These are phyloP conservation scores for Typhlichthys eigenmanni DNA, from an alignment of 2,797 vertebrate genomes.

Conservation along the genomic window DNA sequence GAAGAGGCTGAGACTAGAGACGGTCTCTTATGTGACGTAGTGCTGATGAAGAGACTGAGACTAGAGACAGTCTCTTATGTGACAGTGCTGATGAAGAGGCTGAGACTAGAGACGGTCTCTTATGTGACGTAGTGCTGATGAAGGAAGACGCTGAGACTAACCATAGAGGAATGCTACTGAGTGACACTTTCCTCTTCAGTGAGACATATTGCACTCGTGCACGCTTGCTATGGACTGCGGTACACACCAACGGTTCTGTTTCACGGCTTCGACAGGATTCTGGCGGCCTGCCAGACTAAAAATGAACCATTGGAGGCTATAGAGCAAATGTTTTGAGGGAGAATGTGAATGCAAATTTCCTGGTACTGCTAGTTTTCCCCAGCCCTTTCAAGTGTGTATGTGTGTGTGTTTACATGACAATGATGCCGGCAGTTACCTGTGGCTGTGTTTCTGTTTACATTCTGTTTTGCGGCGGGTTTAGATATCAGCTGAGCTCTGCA, in stretches of 20 bases:
- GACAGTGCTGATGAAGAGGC: too few species aligned
- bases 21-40: too few species aligned
- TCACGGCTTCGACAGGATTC: slow-evolving; percentile 39
- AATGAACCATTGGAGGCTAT: slow-evolving; percentile 37
- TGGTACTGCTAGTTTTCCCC: slow-evolving; percentile 43
- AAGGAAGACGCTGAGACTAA: too few species aligned
- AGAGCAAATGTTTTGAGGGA: slow-evolving; percentile 46
- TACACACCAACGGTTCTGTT: slow-evolving; percentile 45
- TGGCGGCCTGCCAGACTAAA: slow-evolving; percentile 53
- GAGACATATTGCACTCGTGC: slow-evolving; percentile 28
- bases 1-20: too few species aligned
- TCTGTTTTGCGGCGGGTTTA: not conserved
- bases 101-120: too few species aligned
- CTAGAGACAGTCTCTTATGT: too few species aligned
- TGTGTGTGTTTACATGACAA: slow-evolving; percentile 24
- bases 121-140: too few species aligned
- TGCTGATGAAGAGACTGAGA: too few species aligned
- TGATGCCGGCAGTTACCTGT: slow-evolving; percentile 15
- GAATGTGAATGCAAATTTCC: slow-evolving; percentile 43
- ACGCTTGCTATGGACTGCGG: slow-evolving; percentile 20
- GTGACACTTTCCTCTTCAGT: slow-evolving; percentile 10
- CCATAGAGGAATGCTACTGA: not conserved
- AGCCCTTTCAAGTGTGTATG: slow-evolving; percentile 19
- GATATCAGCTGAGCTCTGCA: not conserved
- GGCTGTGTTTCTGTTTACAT: slow-evolving; percentile 5